Conservation (phyloP, 2,888 invertebrate species). For the Lottia scabra region DNA sequence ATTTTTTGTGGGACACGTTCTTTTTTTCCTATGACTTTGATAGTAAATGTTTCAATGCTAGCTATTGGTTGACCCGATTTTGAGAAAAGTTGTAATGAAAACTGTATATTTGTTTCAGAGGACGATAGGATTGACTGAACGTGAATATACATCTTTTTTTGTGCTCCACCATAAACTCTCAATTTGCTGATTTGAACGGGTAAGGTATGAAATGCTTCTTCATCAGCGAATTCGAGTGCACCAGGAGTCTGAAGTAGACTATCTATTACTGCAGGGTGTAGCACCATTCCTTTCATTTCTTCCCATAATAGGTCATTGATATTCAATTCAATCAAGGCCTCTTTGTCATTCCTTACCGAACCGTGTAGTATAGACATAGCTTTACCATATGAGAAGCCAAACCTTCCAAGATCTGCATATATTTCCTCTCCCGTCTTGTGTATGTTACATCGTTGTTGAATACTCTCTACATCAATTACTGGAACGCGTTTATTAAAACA, state of each 20-base stretch:
- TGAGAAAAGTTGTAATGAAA: background rate
- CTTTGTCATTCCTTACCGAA: background rate
- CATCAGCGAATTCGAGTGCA: background rate
- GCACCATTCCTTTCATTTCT: conserved; percentile 9
- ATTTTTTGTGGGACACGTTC: background rate
- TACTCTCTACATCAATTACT: background rate
- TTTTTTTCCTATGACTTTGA: conserved; percentile 3
- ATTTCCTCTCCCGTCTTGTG: conserved; percentile 6
- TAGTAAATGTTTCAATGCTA: conserved; percentile 5
- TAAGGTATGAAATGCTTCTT: background rate
- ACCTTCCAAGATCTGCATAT: conserved; percentile 10
- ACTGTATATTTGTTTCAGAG: background rate
- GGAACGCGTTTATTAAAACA: background rate
- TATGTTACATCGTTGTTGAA: background rate
- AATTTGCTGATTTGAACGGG: conserved; percentile 11
- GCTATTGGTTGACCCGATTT: conserved; percentile 9
- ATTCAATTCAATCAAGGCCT: conserved; percentile 3
- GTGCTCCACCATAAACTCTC: background rate
- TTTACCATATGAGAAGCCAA: conserved; percentile 9
- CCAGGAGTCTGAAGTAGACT: conserved; percentile 10
- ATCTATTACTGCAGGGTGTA: conserved; percentile 23
- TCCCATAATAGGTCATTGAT: background rate
- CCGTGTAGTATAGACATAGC: background rate
- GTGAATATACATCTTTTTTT: conserved; percentile 13
- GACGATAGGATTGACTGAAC: background rate